Conservation (phyloP, 2,113 vertebrate genomes). For the Dipodomys merriami region DNA sequence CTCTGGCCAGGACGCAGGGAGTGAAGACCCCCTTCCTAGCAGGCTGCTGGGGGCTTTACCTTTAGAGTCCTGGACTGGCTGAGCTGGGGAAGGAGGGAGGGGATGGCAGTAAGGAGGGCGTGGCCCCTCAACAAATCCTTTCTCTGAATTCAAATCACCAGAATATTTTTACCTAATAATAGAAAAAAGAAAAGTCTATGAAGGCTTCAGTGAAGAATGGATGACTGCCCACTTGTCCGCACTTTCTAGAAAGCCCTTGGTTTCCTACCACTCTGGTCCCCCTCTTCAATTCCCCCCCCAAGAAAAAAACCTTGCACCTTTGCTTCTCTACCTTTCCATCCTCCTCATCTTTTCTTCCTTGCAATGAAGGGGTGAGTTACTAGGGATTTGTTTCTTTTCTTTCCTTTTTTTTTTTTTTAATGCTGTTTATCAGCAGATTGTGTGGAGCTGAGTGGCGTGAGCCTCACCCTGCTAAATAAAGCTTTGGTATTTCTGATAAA, state of each 20-base stretch:
- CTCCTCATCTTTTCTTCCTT: constrained; percentile 77
- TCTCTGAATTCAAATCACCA: not conserved
- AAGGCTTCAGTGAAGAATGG: not conserved
- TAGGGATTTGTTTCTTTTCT: not conserved
- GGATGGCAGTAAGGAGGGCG: not conserved
- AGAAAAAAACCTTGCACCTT: constrained; percentile 37
- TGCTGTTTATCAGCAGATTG: constrained; percentile 96
- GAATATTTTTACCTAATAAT: constrained; percentile 11
- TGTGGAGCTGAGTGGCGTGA: constrained; percentile 91
- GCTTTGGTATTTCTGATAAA: constrained; percentile 99
- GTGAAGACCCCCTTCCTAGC: not conserved
- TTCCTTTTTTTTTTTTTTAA: constrained; percentile 79
- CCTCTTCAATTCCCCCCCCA: not conserved
- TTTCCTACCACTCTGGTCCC: accelerated
- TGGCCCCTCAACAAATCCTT: not conserved
- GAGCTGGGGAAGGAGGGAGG: not conserved
- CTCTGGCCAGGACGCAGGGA: accelerated
- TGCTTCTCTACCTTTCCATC: constrained; percentile 44
- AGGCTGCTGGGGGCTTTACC: not conserved
- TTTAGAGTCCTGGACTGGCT: not conserved
- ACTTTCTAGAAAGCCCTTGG: constrained; percentile 27
- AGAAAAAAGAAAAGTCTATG: constrained; percentile 29
- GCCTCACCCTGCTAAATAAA: constrained; percentile 99
- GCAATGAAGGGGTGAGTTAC: constrained; percentile 17
- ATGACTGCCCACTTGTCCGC: not conserved